Evolutionary conservation across 2,797 vertebrate genomes (phyloP).

Genomic region (Scomberomorus guttatus): DNA sequence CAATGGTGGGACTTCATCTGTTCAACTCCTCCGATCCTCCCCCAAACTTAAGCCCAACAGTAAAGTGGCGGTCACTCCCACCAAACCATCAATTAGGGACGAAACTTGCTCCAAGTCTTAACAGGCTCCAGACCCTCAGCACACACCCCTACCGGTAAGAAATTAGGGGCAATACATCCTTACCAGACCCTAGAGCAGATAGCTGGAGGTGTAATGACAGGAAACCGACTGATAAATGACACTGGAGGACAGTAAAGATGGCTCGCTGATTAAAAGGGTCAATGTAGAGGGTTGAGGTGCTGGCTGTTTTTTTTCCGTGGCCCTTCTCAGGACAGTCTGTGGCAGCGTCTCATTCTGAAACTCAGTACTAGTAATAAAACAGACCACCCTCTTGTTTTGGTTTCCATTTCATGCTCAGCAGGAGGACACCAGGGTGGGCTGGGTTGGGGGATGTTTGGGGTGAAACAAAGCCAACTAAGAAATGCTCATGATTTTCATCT

Average conservation of each 20-base stretch:
- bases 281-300: not conserved
- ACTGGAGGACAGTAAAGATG: conserved; percentile 7
- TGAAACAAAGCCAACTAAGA: not conserved
- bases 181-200: conserved; percentile 20
- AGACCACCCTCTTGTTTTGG: conserved; percentile 4
- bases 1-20: not conserved
- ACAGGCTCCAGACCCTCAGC: conserved; percentile 14
- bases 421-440: not conserved
- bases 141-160: conserved; percentile 32
- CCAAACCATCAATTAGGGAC: conserved; percentile 46
- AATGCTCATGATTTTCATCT: not conserved
- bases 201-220: conserved; percentile 45
- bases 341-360: not conserved
- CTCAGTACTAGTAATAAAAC: conserved; percentile 10
- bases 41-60: not conserved
- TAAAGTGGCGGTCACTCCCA: conserved; percentile 14
- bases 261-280: not conserved
- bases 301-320: conserved; percentile 5
- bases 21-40: conserved; percentile 11
- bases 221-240: conserved; percentile 33
- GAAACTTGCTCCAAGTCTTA: not conserved
- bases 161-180: conserved; percentile 17
- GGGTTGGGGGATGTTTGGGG: not conserved
- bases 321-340: not conserved
- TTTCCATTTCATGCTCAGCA: conserved; percentile 22